Evolutionary conservation across 2,113 vertebrate genomes (phyloP).

Genomic region (Malaclemys terrapin): DNA sequence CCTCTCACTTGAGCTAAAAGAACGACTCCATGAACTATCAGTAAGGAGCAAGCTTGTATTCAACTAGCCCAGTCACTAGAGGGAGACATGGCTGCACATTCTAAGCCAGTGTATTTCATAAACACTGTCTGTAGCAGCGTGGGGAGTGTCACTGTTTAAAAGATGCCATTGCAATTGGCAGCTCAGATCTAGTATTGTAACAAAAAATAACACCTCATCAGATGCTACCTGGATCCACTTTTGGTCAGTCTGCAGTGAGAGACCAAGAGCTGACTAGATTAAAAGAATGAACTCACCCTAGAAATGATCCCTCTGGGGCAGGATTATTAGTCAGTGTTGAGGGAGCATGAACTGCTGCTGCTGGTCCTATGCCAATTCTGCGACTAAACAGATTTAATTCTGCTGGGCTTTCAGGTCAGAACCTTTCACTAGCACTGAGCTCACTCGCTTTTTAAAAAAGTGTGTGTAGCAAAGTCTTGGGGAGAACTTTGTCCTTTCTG

Average conservation of each 20-base stretch:
- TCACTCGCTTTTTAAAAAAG: neutral
- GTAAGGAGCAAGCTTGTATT: neutral
- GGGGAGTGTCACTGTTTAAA: neutral
- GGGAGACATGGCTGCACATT: neutral
- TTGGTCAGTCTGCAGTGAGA: neutral
- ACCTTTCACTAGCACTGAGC: neutral
- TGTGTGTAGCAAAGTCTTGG: neutral
- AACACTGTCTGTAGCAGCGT: neutral
- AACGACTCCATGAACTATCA: neutral
- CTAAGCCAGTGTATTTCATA: neutral
- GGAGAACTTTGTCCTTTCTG: conserved; percentile 68
- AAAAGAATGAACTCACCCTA: neutral
- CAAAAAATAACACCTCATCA: neutral
- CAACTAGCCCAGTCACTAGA: neutral
- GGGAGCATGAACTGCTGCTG: neutral
- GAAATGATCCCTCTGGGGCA: neutral
- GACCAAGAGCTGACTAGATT: neutral
- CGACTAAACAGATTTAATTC: neutral
- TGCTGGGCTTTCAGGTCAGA: neutral
- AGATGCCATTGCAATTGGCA: neutral
- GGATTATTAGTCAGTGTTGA: neutral
- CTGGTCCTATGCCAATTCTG: neutral
- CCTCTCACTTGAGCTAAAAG: neutral
- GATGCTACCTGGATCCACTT: neutral
- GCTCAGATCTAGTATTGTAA: neutral